Percentiles rank a stretch among this genome's conserved stretches.
phyloP scores from a whole-genome alignment of 2,888 invertebrate species.

The Tetrapedia diversipes region DNA sequence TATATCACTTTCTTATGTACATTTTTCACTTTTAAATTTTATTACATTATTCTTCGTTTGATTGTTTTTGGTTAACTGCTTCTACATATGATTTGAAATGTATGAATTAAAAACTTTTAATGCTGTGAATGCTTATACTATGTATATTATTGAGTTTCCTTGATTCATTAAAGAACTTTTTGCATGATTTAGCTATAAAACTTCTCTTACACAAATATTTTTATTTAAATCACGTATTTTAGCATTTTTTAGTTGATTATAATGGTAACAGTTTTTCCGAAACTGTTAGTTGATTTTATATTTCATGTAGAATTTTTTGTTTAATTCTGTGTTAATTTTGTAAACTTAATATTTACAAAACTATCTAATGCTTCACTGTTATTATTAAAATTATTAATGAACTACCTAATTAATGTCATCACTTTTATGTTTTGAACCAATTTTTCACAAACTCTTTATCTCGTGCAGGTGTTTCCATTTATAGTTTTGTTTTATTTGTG shows the following conservation, averaged over 20 bases:
- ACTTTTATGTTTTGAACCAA: conserved; percentile 33
- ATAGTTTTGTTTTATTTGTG: conserved; percentile 29
- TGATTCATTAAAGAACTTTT: conserved; percentile 19
- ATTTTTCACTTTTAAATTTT: conserved; percentile 69
- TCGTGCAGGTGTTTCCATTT: conserved; percentile 40
- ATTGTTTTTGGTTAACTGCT: conserved; percentile 31
- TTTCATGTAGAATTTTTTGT: conserved; percentile 74
- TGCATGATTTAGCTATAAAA: conserved; percentile 13
- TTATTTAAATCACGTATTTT: conserved; percentile 34
- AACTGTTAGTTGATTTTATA: conserved; percentile 74
- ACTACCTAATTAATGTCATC: conserved; percentile 67
- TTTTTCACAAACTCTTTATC: conserved; percentile 19
- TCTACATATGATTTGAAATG: conserved; percentile 21
- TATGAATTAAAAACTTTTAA: conserved; percentile 29
- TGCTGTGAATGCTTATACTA: conserved; percentile 14
- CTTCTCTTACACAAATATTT: conserved; percentile 42
- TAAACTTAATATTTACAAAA: conserved; percentile 77
- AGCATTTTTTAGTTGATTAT: conserved; percentile 33
- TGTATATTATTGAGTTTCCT: conserved; percentile 32
- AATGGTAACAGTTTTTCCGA: conserved; percentile 70
- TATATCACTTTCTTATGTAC: conserved; percentile 36
- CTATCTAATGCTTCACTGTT: conserved; percentile 78
- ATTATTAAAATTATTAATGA: conserved; percentile 73
- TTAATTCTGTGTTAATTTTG: conserved; percentile 64
- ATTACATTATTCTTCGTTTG: conserved; percentile 67